These are phyloP conservation scores for Phortica magna DNA, from an alignment of 2,888 invertebrate species.

Conservation along the genomic window DNA sequence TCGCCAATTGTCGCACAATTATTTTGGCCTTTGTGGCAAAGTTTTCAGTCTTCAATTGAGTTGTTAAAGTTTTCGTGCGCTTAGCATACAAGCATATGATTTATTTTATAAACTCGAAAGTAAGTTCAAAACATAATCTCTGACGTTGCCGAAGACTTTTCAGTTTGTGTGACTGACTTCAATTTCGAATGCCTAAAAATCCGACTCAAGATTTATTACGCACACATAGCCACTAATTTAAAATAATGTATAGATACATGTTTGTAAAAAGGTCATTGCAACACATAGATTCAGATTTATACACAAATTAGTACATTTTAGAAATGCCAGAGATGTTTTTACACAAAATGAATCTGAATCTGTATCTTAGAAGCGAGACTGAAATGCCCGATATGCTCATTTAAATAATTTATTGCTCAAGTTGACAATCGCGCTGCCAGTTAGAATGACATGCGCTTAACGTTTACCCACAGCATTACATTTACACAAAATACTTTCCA, in stretches of 20 bases:
- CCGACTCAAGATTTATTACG: no score
- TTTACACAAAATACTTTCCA: slow-evolving; percentile 46
- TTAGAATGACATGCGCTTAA: slow-evolving; percentile 58
- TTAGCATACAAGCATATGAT: no score
- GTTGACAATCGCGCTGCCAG: slow-evolving; percentile 70
- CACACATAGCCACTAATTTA: not conserved
- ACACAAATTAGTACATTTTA: not conserved
- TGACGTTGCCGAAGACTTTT: no score
- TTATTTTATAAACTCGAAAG: no score
- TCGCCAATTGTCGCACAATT: no score
- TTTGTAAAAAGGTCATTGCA: no score
- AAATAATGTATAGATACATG: not conserved
- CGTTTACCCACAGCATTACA: slow-evolving; percentile 46
- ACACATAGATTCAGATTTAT: not conserved
- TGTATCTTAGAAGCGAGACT: not conserved
- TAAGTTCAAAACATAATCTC: no score
- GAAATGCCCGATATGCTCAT: slow-evolving; percentile 63
- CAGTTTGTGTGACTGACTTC: no score
- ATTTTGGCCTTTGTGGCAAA: no score
- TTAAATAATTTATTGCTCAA: slow-evolving; percentile 75
- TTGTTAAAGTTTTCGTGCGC: no score
- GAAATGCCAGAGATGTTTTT: not conserved
- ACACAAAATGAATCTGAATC: not conserved
- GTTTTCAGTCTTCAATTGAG: no score
- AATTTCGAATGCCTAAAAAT: no score